A percentile compares a stretch with the other conserved stretches of the same genome.
phyloP scores from a whole-genome alignment of 2,113 vertebrate species.

The Serilophus lunatus region DNA sequence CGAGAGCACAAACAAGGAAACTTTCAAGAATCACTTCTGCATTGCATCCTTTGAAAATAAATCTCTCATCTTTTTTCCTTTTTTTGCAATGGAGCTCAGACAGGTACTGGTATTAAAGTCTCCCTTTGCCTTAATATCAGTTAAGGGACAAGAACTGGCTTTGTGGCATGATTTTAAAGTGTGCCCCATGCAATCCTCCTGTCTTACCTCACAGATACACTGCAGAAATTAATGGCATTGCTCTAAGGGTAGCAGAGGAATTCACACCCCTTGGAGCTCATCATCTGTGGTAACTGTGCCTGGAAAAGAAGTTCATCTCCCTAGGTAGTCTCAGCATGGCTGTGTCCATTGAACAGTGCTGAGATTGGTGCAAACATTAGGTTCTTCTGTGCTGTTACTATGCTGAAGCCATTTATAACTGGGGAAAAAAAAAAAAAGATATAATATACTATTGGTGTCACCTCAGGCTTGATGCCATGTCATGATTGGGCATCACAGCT shows the following conservation, averaged over 20 bases:
- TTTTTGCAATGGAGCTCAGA: background rate
- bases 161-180: background rate
- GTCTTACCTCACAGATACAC: background rate
- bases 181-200: accelerated
- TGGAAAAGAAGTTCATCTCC: background rate
- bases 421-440: background rate
- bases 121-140: background rate
- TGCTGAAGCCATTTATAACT: background rate
- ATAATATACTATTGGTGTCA: background rate
- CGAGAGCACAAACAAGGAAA: background rate
- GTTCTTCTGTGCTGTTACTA: background rate
- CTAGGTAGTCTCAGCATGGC: accelerated
- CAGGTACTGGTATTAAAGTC: background rate
- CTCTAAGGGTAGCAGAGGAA: background rate
- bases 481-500: accelerated
- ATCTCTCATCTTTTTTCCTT: background rate
- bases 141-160: background rate
- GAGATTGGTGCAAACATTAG: background rate
- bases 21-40: background rate
- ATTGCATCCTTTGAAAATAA: background rate
- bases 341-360: background rate
- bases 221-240: background rate
- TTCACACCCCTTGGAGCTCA: background rate
- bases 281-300: background rate
- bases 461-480: background rate